These are phyloP conservation scores for Eristalis arbustorum DNA, from an alignment of 2,888 invertebrate genomes.

Conservation along the genomic window DNA sequence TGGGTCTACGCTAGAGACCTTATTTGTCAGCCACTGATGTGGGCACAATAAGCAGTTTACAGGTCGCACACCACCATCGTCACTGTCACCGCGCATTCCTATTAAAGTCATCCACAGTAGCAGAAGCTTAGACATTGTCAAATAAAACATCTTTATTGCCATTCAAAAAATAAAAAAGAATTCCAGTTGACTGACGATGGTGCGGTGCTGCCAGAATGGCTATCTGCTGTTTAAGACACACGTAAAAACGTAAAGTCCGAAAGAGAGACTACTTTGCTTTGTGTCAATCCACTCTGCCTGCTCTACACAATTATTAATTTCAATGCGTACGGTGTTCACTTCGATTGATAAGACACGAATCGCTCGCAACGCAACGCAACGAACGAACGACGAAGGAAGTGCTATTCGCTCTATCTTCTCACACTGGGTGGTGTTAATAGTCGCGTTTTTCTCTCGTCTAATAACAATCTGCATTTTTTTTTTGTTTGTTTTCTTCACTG, in stretches of 20 bases:
- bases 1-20: conserved; percentile 12
- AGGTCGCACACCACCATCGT: conserved; percentile 39
- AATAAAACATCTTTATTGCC: conserved; percentile 59
- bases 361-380: conserved; percentile 51
- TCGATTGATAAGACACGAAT: conserved; percentile 68
- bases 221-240: conserved; percentile 41
- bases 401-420: conserved; percentile 53
- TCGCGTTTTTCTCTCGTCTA: conserved; percentile 45
- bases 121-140: conserved; percentile 33
- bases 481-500: conserved; percentile 9
- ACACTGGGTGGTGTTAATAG: conserved; percentile 60
- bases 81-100: conserved; percentile 43
- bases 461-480: conserved; percentile 19
- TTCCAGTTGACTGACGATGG: conserved; percentile 15
- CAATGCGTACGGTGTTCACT: conserved; percentile 63
- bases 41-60: conserved; percentile 30
- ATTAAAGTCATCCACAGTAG: conserved; percentile 45
- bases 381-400: conserved; percentile 62
- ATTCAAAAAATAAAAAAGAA: conserved; percentile 27
- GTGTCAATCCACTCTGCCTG: conserved; percentile 49
- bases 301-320: conserved; percentile 67
- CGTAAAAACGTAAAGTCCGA: conserved; percentile 55
- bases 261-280: conserved; percentile 65
- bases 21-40: conserved; percentile 35
- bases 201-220: conserved; percentile 45